Conservation (phyloP, 2,888 invertebrate species). For the Cerceris ruficornis region DNA sequence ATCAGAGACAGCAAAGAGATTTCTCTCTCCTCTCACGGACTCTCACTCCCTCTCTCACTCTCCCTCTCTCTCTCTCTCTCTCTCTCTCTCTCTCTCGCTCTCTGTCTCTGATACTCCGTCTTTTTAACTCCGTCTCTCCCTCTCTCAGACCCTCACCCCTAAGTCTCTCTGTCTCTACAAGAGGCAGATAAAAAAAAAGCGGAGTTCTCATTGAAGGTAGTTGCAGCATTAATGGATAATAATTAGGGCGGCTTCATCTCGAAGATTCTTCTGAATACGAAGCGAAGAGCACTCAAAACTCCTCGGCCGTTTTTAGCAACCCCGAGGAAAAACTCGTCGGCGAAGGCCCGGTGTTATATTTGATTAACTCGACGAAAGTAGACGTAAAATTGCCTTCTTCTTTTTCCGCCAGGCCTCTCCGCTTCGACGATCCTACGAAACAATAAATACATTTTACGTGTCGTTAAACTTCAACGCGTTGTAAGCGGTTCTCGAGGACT, state of each 20-base stretch:
- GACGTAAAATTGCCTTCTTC: not conserved
- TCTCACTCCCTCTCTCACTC: too few species aligned
- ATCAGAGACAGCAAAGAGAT: too few species aligned
- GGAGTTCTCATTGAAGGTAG: constrained; percentile 24
- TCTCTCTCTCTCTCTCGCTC: too few species aligned
- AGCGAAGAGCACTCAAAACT: constrained; percentile 22
- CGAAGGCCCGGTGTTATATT: constrained; percentile 4
- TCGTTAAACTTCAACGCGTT: not conserved
- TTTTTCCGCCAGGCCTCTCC: not conserved
- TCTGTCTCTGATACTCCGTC: too few species aligned
- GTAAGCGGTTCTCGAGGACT: too few species aligned
- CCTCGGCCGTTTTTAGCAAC: constrained; percentile 8
- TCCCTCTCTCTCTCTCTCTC: too few species aligned
- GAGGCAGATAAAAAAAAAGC: not conserved
- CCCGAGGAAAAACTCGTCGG: constrained; percentile 11
- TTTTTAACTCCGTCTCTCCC: too few species aligned
- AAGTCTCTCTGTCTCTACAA: too few species aligned
- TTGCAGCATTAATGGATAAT: constrained; percentile 37
- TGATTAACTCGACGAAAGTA: not conserved
- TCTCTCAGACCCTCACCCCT: too few species aligned
- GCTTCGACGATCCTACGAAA: not conserved
- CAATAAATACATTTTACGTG: not conserved
- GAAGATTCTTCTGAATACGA: constrained; percentile 16
- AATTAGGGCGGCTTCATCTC: constrained; percentile 35
- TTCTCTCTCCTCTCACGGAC: too few species aligned